These are phyloP conservation scores for Dreissena rostriformis DNA, from an alignment of 1,140 invertebrate genomes.

Conservation along the genomic window DNA sequence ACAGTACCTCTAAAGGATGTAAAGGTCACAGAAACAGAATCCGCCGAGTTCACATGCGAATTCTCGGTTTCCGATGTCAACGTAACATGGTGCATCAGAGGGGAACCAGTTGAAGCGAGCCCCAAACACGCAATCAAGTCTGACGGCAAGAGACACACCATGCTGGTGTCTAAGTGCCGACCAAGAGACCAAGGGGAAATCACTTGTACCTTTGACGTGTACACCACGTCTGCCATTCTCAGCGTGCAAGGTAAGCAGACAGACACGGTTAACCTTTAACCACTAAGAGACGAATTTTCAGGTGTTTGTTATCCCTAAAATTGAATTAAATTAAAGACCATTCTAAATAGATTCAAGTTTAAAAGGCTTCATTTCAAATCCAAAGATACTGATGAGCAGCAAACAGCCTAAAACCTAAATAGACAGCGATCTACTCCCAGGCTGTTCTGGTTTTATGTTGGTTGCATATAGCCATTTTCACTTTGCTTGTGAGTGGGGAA, in stretches of 20 bases:
- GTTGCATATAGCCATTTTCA: no score
- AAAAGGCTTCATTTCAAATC: no score
- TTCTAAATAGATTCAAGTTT: no score
- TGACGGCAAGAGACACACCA: constrained; percentile 73
- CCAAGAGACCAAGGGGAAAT: constrained; percentile 75
- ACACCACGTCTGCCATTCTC: constrained; percentile 74
- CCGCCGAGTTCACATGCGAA: constrained; percentile 79
- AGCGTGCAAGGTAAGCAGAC: constrained; percentile 73
- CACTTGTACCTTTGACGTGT: constrained; percentile 73
- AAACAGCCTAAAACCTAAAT: no score
- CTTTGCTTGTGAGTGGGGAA: no score
- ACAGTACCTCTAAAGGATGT: constrained; percentile 75
- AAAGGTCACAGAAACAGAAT: constrained; percentile 77
- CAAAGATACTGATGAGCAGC: no score
- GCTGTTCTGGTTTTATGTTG: no score
- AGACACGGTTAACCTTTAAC: no score
- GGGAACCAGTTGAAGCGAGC: constrained; percentile 71
- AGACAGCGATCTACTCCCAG: no score
- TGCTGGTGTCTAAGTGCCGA: constrained; percentile 73
- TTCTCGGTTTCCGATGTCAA: constrained; percentile 76
- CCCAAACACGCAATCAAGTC: constrained; percentile 76
- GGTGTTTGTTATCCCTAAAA: no score
- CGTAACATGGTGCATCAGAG: constrained; percentile 76
- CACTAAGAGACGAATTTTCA: no score
- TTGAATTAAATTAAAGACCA: no score